Base-by-base conservation (phyloP, 2,797 vertebrate genomes). In the Zalophus californianus region DNA sequence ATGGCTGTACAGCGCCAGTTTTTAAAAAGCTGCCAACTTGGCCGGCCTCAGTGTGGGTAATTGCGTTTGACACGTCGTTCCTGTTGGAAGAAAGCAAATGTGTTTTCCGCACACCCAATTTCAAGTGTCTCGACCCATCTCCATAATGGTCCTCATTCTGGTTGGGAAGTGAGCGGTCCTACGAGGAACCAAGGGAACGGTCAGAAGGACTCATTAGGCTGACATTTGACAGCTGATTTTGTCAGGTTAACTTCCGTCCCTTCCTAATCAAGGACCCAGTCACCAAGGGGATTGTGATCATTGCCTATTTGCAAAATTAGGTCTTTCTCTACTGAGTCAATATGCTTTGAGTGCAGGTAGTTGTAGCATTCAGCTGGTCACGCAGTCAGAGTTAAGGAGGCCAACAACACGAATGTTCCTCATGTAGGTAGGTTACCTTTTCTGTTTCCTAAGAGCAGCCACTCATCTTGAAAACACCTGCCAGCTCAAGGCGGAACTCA, bases 261-360 rank as follows among this genome's bases (percentile, higher is more conserved):
- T 83, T 86, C 41, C 79, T 96, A 89, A 91, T 84, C 87, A 73
- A 80, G 80, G 66, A 20, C 91, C 58, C 66, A 66, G 70, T 88
- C 88, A 79, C 93, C 5, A 1, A 64, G 90, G 90, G 52, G 10
- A 77, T 32, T 79, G 54, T 50, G 68, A 93, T 93, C 70, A n/a
- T 52, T 60, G 64, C 72, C 86, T 60, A 11, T 90, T 93, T 96
- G 87, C n/a, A 64, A 88, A 97, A 93, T 77, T 73, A 93, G 72
- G 70, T 79, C 92, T 97, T 97, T 68, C 80, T 90, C 86, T 70
- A 84, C 41, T 0, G 12, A 16, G 4, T 21, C 20, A 82, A 68
- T 44, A 58, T 77, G 35, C 48, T 93, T 83, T 75, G 83, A 78
- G 29, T 44, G 21, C 1, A 0, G 14, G 2, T 83, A 7, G 35